These are phyloP conservation scores for Neodiprion pinetum DNA, from an alignment of 1,140 invertebrate genomes.

Conservation along the genomic window DNA sequence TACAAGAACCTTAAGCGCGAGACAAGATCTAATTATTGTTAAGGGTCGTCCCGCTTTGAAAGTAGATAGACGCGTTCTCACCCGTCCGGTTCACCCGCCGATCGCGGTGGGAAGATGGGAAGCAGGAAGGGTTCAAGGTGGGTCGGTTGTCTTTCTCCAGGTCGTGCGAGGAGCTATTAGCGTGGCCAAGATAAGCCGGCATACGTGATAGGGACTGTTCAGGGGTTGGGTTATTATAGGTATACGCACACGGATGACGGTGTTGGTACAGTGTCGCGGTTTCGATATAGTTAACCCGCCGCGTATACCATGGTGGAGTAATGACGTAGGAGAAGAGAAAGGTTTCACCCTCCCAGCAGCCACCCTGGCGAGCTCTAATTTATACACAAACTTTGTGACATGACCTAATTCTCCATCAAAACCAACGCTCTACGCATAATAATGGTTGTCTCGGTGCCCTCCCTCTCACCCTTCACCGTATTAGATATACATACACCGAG, in stretches of 20 bases:
- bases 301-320: neutral
- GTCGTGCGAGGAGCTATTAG: neutral
- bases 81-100: neutral
- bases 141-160: neutral
- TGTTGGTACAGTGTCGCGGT: too few species aligned
- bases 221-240: too few species aligned
- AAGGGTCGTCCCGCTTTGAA: too few species aligned
- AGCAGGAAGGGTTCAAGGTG: neutral
- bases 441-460: neutral
- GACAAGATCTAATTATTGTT: too few species aligned
- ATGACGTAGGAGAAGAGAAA: neutral
- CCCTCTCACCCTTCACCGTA: too few species aligned
- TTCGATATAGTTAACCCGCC: neutral
- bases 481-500: neutral
- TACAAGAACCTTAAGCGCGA: too few species aligned
- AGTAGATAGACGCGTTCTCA: neutral
- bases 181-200: slow-evolving; percentile 1
- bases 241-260: too few species aligned
- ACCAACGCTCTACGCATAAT: slow-evolving; percentile 5
- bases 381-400: slow-evolving; percentile 7
- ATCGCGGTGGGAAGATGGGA: too few species aligned
- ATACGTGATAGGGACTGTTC: neutral
- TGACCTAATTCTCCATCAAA: slow-evolving; percentile 7
- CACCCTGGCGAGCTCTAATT: neutral
- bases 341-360: neutral